Evolutionary conservation across 2,888 invertebrate species (phyloP), one percentile per base, ranked within the genome.

Genomic region (Corbicula japonica): DNA sequence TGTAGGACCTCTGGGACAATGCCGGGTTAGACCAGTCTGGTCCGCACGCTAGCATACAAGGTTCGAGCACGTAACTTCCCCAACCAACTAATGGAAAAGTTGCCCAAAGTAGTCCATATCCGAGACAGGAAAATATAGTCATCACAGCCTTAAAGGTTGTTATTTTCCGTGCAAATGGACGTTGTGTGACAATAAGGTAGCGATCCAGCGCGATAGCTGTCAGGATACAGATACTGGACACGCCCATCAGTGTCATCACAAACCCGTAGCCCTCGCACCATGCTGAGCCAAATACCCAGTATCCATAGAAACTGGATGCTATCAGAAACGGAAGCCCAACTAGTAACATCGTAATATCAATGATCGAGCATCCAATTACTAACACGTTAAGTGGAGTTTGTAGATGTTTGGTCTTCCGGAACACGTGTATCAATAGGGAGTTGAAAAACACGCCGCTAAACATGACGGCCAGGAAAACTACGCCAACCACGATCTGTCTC

Each of bases 361-460:
- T 71, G 3, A 61, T 15, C 0, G 71, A 61, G 18, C 65, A 69
- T 1, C 79, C 79, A 1, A 79, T 62, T 0, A 75, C 71, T 3
- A 79, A 41, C n/a, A 79, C 54, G 52, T 79, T 79, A 15, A 61
- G 60, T 2, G 79, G 79, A 3, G 79, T 79, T 18, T 66, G 75
- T 32, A 79, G 50, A 8, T 34, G 28, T 5, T 28, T 38, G 2
- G 66, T 60, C 23, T 34, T 18, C 34, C 74, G 48, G 26, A 79
- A 75, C n/a, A 71, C 62, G 48, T 75, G 74, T 18, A 79, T 46
- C n/a, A n/a, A n/a, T n/a, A n/a, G n/a, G n/a, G n/a, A n/a, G n/a
- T n/a, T n/a, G n/a, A n/a, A n/a, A n/a, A n/a, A n/a, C n/a, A n/a
- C n/a, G n/a, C n/a, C n/a, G n/a, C n/a, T n/a, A n/a, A n/a, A n/a